Evolutionary conservation across 2,888 invertebrate genomes (phyloP).

Genomic region (Phengaris arion): DNA sequence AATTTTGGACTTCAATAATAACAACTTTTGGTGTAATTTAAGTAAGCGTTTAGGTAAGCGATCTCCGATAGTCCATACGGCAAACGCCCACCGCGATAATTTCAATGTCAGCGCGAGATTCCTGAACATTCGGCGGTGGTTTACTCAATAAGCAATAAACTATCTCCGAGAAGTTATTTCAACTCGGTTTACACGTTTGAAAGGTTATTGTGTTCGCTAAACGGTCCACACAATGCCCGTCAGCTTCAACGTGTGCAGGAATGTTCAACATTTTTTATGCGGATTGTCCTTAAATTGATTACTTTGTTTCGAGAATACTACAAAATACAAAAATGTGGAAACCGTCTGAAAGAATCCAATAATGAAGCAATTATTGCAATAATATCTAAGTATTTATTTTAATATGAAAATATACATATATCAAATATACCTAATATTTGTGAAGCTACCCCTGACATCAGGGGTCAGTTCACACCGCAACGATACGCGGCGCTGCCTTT

Average conservation of each 20-base stretch:
- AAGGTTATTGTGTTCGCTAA: constrained; percentile 77
- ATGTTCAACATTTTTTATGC: background rate
- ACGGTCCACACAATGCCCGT: constrained; percentile 50
- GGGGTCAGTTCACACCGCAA: too few relatives aligned
- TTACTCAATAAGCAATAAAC: constrained; percentile 78
- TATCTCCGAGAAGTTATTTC: constrained; percentile 76
- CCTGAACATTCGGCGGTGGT: constrained; percentile 51
- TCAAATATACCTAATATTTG: too few relatives aligned
- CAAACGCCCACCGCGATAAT: constrained; percentile 75
- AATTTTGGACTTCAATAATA: too few relatives aligned
- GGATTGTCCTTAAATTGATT: background rate
- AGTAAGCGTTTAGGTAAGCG: too few relatives aligned
- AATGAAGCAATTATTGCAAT: too few relatives aligned
- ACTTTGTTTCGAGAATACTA: background rate
- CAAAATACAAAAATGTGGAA: too few relatives aligned
- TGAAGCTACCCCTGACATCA: too few relatives aligned
- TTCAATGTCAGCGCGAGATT: constrained; percentile 77
- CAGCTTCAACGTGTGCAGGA: constrained; percentile 26
- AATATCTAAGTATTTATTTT: too few relatives aligned
- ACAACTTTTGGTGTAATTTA: too few relatives aligned
- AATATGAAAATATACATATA: too few relatives aligned
- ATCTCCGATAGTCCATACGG: constrained; percentile 42
- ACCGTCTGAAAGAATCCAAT: too few relatives aligned
- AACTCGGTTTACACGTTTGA: constrained; percentile 76
- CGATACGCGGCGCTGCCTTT: too few relatives aligned